A percentile compares a stretch with the other conserved stretches of the same genome.
Conservation (phyloP, 2,113 vertebrate genomes). For the Gallinago undulata region DNA sequence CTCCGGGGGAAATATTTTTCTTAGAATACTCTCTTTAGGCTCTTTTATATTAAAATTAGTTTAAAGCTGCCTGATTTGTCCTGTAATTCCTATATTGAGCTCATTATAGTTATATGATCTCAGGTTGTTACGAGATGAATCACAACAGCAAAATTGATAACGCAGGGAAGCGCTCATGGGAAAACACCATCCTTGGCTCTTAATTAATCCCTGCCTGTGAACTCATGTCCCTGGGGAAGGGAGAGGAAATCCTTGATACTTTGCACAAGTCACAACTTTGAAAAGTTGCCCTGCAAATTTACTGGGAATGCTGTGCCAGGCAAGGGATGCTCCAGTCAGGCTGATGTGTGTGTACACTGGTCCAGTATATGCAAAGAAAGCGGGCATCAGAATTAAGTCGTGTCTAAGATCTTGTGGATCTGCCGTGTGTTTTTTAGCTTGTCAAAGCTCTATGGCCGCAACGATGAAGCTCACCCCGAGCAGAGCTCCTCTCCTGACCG, state of each 20-base stretch:
- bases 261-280: background rate
- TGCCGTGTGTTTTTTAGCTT: slow-evolving; percentile 48
- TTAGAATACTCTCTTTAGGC: background rate
- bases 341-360: background rate
- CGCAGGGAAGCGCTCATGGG: background rate
- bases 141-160: background rate
- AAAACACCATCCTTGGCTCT: background rate
- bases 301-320: background rate
- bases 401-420: background rate
- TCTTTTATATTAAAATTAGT: background rate
- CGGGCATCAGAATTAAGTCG: background rate
- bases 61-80: background rate
- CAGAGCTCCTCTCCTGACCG: slow-evolving; percentile 38
- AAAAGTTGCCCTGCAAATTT: background rate
- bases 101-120: background rate
- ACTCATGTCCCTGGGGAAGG: background rate
- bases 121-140: background rate
- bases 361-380: background rate
- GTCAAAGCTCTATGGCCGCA: slow-evolving; percentile 1
- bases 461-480: background rate
- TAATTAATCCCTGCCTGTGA: background rate
- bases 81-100: background rate
- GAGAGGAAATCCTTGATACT: background rate
- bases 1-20: background rate
- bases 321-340: background rate